A percentile compares a stretch with the other conserved stretches of the same genome.
Evolutionary conservation across 2,113 vertebrate species (phyloP).

Genomic region (Hylia prasina): DNA sequence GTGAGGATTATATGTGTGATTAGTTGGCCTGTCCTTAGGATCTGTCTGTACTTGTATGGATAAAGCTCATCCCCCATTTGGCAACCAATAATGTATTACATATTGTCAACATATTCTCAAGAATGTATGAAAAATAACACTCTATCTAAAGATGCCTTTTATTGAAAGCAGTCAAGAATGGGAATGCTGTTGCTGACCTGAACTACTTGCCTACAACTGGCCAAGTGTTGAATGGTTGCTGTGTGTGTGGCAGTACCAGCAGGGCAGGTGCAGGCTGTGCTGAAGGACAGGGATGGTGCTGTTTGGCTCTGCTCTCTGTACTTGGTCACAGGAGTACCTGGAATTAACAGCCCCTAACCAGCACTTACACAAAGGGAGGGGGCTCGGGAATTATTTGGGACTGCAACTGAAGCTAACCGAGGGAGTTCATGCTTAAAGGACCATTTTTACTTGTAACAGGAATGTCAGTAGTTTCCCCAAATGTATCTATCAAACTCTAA

Average conservation of each 20-base stretch:
- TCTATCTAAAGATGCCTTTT: not conserved
- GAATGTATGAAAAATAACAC: not conserved
- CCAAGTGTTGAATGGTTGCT: too few relatives aligned
- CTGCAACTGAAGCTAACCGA: not conserved
- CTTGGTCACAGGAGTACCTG: not conserved
- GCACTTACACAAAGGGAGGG: not conserved
- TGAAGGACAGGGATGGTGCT: not conserved
- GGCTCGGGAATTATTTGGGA: not conserved
- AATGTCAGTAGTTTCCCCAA: not conserved
- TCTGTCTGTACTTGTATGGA: not conserved
- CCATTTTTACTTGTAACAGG: not conserved
- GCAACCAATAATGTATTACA: conserved; percentile 74
- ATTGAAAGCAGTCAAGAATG: not conserved
- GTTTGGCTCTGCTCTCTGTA: not conserved
- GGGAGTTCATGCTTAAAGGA: not conserved
- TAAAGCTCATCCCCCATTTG: conserved; percentile 56
- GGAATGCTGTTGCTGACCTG: not conserved
- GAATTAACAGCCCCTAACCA: not conserved
- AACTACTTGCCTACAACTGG: not conserved
- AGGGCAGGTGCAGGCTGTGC: not conserved
- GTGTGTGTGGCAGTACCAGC: not conserved
- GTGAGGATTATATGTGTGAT: conserved; percentile 40
- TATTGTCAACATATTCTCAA: conserved; percentile 45
- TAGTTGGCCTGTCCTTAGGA: conserved; percentile 14
- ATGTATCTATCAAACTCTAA: not conserved